Evolutionary conservation across 2,888 invertebrate species (phyloP).

Genomic region (Toxonevra muliebris): DNA sequence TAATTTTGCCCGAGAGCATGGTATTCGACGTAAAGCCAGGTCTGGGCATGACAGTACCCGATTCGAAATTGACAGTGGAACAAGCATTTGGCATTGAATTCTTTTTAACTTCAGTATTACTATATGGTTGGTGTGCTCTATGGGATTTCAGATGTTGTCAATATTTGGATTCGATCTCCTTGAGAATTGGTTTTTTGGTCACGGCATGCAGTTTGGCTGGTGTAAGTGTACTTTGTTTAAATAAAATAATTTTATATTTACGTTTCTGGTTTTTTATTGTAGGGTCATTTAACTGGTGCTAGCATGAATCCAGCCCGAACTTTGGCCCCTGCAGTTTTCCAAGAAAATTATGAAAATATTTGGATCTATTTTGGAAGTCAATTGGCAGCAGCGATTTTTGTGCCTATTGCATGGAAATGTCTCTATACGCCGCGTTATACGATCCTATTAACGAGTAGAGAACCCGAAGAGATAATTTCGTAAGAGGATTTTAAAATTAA

Average conservation of each 20-base stretch:
- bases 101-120: constrained; percentile 39
- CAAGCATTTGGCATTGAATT: constrained; percentile 43
- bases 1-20: constrained; percentile 30
- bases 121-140: constrained; percentile 48
- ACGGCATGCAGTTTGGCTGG: constrained; percentile 43
- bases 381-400: constrained; percentile 21
- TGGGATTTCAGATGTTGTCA: constrained; percentile 48
- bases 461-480: no score
- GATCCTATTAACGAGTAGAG: no score
- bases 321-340: constrained; percentile 17
- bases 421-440: constrained; percentile 18
- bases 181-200: constrained; percentile 46
- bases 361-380: constrained; percentile 20
- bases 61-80: constrained; percentile 29
- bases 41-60: constrained; percentile 38
- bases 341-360: constrained; percentile 16
- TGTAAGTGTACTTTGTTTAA: constrained; percentile 35
- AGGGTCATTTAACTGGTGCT: constrained; percentile 30
- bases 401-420: constrained; percentile 19
- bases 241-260: no score
- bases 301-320: constrained; percentile 25
- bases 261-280: no score
- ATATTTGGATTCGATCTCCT: constrained; percentile 45
- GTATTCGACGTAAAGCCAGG: constrained; percentile 32
- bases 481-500: no score